Evolutionary conservation across 2,113 vertebrate species (phyloP).

Genomic region (Peromyscus polionotus): DNA sequence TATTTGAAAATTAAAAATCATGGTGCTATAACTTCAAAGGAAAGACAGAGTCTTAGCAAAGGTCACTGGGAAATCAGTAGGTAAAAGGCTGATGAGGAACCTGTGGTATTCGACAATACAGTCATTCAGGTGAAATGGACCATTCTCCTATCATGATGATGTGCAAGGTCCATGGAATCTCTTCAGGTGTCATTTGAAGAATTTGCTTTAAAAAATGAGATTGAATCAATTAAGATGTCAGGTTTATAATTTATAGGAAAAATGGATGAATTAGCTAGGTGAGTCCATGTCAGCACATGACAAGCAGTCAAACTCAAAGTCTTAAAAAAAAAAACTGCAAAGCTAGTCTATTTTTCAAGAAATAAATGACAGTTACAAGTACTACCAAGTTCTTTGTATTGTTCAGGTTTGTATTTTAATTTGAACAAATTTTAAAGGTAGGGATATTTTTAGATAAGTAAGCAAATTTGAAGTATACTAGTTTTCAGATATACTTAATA

Average conservation of each 20-base stretch:
- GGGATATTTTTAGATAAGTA: not conserved
- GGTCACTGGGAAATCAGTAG: not conserved
- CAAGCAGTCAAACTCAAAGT: not conserved
- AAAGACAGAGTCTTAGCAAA: not conserved
- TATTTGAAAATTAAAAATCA: not conserved
- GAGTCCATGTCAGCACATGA: not conserved
- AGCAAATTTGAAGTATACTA: not conserved
- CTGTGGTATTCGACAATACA: fast-evolving
- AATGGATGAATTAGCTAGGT: not conserved
- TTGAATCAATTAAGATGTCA: not conserved
- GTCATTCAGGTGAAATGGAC: fast-evolving
- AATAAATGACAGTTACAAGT: not conserved
- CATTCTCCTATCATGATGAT: not conserved
- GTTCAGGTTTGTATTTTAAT: not conserved
- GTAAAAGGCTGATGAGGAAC: not conserved
- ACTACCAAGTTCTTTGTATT: not conserved
- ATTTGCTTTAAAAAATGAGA: not conserved
- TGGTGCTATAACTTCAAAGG: not conserved
- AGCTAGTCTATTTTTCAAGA: not conserved
- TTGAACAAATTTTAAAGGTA: not conserved
- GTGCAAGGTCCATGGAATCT: not conserved
- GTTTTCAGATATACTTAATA: not conserved
- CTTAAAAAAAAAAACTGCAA: not conserved
- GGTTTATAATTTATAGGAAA: not conserved
- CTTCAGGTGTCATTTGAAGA: not conserved